These are phyloP conservation scores for Trichechus manatus DNA, from an alignment of 2,113 vertebrate genomes.

Conservation along the genomic window DNA sequence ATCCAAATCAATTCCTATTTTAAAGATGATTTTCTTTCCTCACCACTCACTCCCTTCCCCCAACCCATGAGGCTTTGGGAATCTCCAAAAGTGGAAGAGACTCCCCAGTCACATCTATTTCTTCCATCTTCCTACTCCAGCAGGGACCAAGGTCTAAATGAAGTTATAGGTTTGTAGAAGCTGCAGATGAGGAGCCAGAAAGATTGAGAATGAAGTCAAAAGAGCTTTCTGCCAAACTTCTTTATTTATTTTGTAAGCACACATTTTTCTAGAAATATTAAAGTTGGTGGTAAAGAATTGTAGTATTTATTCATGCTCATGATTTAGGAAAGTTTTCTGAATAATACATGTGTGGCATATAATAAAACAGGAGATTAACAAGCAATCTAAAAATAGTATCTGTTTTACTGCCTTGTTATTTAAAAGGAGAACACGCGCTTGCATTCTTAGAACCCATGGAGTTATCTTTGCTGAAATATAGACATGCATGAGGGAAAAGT, in stretches of 20 bases:
- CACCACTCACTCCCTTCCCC: not conserved
- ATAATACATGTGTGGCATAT: constrained; percentile 48
- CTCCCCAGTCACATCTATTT: not conserved
- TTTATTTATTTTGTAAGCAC: not conserved
- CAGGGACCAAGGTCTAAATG: not conserved
- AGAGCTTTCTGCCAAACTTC: not conserved
- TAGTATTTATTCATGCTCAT: constrained; percentile 60
- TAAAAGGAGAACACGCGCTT: constrained; percentile 46
- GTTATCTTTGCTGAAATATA: constrained; percentile 69
- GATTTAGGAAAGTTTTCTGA: constrained; percentile 64
- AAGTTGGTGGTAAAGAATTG: constrained; percentile 58
- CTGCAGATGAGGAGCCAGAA: not conserved
- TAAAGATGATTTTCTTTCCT: not conserved
- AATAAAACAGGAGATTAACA: constrained; percentile 68
- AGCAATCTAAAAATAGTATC: constrained; percentile 60
- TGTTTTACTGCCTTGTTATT: constrained; percentile 50
- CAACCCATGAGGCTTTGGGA: not conserved
- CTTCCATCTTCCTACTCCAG: not conserved
- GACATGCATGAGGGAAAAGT: not conserved
- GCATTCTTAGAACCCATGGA: constrained; percentile 51
- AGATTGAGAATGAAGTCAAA: not conserved
- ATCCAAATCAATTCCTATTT: not conserved
- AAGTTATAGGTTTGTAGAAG: not conserved
- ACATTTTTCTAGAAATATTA: constrained; percentile 57
- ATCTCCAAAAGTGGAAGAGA: not conserved